phyloP scores from a whole-genome alignment of 2,797 vertebrate genomes.

The Taenioides sp. region DNA sequence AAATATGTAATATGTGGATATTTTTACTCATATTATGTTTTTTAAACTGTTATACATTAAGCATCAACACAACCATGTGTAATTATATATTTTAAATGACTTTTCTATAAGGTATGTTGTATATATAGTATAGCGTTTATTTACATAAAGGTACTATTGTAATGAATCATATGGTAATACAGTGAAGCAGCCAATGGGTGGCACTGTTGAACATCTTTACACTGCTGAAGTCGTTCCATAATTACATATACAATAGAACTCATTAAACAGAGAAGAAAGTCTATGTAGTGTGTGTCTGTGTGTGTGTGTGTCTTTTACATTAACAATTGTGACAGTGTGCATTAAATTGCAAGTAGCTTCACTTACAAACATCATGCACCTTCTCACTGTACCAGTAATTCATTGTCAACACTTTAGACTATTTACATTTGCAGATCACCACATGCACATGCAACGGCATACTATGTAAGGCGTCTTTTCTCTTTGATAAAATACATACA shows the following conservation, averaged over 20 bases:
- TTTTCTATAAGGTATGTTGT: slow-evolving; percentile 67
- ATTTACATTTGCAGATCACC: no score
- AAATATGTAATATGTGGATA: slow-evolving; percentile 48
- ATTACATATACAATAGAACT: slow-evolving; percentile 47
- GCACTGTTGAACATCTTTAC: slow-evolving; percentile 53
- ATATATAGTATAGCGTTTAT: slow-evolving; percentile 64
- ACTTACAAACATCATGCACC: no score
- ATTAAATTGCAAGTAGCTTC: no score
- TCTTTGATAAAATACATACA: background rate
- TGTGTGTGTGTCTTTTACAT: background rate
- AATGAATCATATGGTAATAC: slow-evolving; percentile 52
- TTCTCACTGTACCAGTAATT: no score
- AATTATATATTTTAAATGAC: slow-evolving; percentile 51
- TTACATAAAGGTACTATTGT: slow-evolving; percentile 61
- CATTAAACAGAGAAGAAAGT: slow-evolving; percentile 62
- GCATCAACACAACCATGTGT: slow-evolving; percentile 47
- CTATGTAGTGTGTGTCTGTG: slow-evolving; percentile 18
- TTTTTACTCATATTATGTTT: slow-evolving; percentile 67
- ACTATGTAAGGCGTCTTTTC: background rate
- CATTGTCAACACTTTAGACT: no score
- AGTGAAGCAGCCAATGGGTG: slow-evolving; percentile 64
- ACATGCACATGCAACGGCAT: no score
- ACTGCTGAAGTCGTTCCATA: slow-evolving; percentile 48
- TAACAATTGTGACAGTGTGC: background rate
- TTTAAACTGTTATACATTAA: slow-evolving; percentile 56